These are phyloP conservation scores for Chitala chitala DNA, from an alignment of 2,113 vertebrate species.

Conservation along the genomic window DNA sequence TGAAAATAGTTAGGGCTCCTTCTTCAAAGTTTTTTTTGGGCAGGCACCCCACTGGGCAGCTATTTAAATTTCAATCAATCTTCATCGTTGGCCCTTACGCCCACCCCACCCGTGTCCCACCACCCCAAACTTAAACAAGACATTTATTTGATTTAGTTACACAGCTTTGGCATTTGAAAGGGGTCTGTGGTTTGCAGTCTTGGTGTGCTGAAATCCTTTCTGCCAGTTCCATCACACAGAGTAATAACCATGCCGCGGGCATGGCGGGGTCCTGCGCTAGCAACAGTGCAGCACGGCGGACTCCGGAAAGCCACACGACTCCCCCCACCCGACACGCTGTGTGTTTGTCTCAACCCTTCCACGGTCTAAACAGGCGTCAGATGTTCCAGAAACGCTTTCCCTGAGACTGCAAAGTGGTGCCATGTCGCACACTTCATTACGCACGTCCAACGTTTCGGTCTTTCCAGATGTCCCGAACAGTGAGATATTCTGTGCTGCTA, in stretches of 20 bases:
- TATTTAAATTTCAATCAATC: neutral
- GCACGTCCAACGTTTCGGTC: neutral
- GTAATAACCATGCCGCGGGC: constrained; percentile 4
- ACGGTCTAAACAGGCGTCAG: neutral
- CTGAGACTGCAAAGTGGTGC: neutral
- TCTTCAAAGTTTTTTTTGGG: neutral
- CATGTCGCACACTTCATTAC: neutral
- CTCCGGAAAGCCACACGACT: neutral
- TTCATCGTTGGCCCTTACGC: neutral
- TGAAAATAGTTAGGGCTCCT: neutral
- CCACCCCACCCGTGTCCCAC: neutral
- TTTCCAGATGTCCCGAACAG: constrained; percentile 2
- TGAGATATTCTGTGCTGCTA: neutral
- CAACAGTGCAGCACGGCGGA: too few species aligned
- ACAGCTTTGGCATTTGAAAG: neutral
- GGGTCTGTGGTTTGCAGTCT: neutral
- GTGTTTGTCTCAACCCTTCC: neutral
- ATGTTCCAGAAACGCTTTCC: neutral
- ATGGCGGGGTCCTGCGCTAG: too few species aligned
- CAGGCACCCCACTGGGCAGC: neutral
- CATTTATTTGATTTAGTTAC: constrained; percentile 15
- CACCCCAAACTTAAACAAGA: constrained; percentile 10
- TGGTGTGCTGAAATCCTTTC: neutral
- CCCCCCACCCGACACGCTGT: neutral
- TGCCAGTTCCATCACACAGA: neutral